Evolutionary conservation across 2,113 vertebrate genomes (phyloP).

Genomic region (Hemiprocne comata): DNA sequence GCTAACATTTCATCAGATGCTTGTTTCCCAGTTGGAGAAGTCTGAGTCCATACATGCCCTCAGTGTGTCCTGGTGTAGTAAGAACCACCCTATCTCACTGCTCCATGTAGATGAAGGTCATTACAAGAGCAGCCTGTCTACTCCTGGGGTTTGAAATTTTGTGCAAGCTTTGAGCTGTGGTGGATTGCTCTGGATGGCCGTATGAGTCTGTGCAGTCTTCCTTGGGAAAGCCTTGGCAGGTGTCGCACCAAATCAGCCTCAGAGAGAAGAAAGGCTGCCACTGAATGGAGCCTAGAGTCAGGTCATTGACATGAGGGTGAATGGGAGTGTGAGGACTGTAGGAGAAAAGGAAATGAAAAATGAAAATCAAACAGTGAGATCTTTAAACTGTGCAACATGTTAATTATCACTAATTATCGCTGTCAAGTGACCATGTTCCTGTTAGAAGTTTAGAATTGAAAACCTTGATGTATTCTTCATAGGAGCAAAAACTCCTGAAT

Average conservation of each 20-base stretch:
- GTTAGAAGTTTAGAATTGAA: neutral
- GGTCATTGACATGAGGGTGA: neutral
- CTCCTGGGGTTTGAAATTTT: neutral
- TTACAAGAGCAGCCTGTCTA: neutral
- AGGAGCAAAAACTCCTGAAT: constrained; percentile 28
- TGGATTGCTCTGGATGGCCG: neutral
- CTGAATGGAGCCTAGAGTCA: neutral
- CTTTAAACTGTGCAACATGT: neutral
- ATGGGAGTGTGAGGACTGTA: neutral
- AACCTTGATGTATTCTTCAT: neutral
- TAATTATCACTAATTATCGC: neutral
- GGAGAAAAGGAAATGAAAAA: neutral
- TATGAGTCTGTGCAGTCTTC: neutral
- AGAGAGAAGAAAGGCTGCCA: neutral
- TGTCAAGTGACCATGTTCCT: neutral
- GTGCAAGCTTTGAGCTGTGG: neutral
- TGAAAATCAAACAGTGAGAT: neutral
- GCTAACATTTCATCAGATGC: neutral
- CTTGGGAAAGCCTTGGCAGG: neutral
- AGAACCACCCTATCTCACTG: neutral
- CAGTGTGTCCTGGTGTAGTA: neutral
- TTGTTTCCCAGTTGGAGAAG: neutral
- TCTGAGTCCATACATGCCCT: rapidly evolving
- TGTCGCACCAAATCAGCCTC: neutral
- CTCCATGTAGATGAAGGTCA: neutral